Conservation (phyloP, 2,113 vertebrate species). For the Nibea coibor region DNA sequence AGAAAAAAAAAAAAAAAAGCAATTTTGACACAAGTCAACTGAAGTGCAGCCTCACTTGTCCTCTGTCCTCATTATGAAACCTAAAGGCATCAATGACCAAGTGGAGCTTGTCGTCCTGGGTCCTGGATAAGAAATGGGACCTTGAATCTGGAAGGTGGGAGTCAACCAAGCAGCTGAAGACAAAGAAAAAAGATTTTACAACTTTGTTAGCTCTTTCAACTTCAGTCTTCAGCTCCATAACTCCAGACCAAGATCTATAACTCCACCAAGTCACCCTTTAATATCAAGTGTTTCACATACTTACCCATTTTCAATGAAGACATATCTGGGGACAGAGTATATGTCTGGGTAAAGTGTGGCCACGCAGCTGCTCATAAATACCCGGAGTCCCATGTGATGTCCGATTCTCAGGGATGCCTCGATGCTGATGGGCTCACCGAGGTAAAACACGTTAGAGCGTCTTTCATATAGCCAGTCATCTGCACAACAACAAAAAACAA, state of each 20-base stretch:
- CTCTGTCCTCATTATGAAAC: constrained; percentile 62
- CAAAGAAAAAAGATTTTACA: too few relatives aligned
- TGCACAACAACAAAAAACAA: constrained; percentile 11
- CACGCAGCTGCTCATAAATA: constrained; percentile 78
- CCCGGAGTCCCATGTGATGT: constrained; percentile 69
- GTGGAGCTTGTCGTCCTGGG: constrained; percentile 61
- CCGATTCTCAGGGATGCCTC: constrained; percentile 73
- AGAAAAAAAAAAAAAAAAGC: not conserved
- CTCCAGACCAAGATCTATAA: too few relatives aligned
- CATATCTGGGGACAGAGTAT: constrained; percentile 68
- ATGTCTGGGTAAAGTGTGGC: constrained; percentile 69
- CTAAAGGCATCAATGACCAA: constrained; percentile 76
- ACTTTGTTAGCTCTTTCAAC: too few relatives aligned
- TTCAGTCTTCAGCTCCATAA: too few relatives aligned
- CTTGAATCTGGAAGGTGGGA: constrained; percentile 68
- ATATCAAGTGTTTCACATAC: not conserved
- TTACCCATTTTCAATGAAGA: constrained; percentile 79
- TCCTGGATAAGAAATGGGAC: constrained; percentile 67
- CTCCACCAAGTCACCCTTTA: too few relatives aligned
- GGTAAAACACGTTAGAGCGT: constrained; percentile 59
- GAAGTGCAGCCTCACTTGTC: constrained; percentile 36
- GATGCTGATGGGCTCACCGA: constrained; percentile 70
- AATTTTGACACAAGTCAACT: not conserved
- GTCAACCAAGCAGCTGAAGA: constrained; percentile 75
- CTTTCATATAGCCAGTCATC: constrained; percentile 73